A percentile compares a stretch with the other conserved stretches of the same genome.
Conservation (phyloP, 1,140 invertebrate species). For the Saxidomus purpurata region DNA sequence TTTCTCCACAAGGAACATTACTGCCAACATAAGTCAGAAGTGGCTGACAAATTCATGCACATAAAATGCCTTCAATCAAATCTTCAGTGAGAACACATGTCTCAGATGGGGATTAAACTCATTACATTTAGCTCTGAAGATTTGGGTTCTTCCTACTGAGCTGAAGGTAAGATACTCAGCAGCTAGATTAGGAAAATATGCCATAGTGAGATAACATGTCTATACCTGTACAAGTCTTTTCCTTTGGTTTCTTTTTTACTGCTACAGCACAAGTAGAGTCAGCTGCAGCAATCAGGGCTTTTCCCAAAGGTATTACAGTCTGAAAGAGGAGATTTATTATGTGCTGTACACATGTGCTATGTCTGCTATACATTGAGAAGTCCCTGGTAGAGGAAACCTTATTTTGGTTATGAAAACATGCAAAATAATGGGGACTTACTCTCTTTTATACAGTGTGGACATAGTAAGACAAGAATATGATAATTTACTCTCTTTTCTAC, state of each 20-base stretch:
- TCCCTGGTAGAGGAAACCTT: not conserved
- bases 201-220: constrained; percentile 5
- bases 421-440: not conserved
- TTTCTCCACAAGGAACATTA: constrained; percentile 11
- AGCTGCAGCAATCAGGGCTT: not conserved
- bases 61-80: not conserved
- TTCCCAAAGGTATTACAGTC: not conserved
- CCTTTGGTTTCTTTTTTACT: constrained; percentile 5
- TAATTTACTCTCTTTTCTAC: constrained; percentile 6
- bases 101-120: not conserved
- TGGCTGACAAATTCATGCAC: constrained; percentile 1
- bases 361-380: constrained; percentile 5
- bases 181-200: not conserved
- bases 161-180: constrained; percentile 4
- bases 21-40: not conserved
- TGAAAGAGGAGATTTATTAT: not conserved
- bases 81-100: constrained; percentile 6
- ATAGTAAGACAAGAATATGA: not conserved
- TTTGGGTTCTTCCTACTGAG: constrained; percentile 9
- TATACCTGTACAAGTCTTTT: constrained; percentile 11
- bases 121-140: not conserved
- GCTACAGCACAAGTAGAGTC: not conserved
- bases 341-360: constrained; percentile 2
- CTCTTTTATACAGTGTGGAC: constrained; percentile 4
- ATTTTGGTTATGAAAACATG: constrained; percentile 13